Evolutionary conservation across 1,140 invertebrate species (phyloP), one percentile per base, ranked within the genome.

Genomic region (Cydia amplana): DNA sequence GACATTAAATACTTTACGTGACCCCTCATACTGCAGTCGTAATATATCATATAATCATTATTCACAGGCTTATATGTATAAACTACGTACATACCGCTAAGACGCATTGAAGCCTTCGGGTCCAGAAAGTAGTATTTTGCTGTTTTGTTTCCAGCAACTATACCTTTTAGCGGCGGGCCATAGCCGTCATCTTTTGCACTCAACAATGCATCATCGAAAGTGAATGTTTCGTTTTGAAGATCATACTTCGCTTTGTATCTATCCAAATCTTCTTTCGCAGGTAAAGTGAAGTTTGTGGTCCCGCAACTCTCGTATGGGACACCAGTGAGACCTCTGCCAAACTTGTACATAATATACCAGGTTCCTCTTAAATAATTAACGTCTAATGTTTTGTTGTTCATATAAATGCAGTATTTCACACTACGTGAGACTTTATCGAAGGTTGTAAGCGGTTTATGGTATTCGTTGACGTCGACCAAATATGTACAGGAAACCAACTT

Each of bases 321-420:
- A 12, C 75, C 28, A 12, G 74, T 46, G 9, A 79, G 23, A 14
- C 36, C 10, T 6, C 32, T 5, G 5, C 28, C 32, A 10, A 79
- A 82, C 23, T 77, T 14, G n/a, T 77, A 75, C 1, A 82, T 60
- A 16, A 25, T 25, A 20, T 79, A 79, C 81, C 81, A 82, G 20
- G 67, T 74, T 18, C 81, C 81, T 0, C 74, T 4, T 18, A 82
- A 40, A 4, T 72, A 65, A 18, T 79, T 75, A 23, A 75, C 73
- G 55, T 23, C 51, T 18, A 77, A 74, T 12, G 55, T 43, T 49
- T 74, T 40, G 14, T 67, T 67, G 12, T 67, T 67, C 28, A 67
- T 36, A 32, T 16, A 3, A 67, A 67, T 67, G 64, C 64, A 67
- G 25, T 67, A 67, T 4, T 36, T 67, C 25, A 67, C 64, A 32